These are phyloP conservation scores for Oryzias javanicus DNA, from an alignment of 2,113 vertebrate genomes.

Conservation along the genomic window DNA sequence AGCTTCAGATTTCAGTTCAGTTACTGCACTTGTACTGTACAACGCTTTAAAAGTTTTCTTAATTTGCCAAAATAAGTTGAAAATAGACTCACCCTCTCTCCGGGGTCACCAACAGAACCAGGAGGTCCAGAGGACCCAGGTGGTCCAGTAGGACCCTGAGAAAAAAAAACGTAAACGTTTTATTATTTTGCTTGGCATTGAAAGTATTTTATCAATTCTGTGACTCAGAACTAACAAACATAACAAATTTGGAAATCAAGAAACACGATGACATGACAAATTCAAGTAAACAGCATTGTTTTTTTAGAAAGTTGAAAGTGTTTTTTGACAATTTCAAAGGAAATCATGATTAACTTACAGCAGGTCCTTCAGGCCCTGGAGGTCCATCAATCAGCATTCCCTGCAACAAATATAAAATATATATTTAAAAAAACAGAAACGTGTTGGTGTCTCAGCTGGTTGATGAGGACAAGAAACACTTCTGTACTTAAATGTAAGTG, in stretches of 20 bases:
- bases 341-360: conserved; percentile 73
- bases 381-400: conserved; percentile 91
- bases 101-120: conserved; percentile 86
- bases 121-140: conserved; percentile 82
- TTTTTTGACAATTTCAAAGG: neutral
- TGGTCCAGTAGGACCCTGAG: conserved; percentile 81
- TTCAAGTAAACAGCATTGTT: neutral
- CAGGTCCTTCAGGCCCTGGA: conserved; percentile 86
- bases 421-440: neutral
- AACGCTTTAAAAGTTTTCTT: neutral
- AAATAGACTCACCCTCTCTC: conserved; percentile 82
- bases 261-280: neutral
- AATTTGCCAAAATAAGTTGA: neutral
- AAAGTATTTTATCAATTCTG: neutral
- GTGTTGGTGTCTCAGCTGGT: too few species aligned
- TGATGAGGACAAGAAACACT: too few species aligned
- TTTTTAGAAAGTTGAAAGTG: neutral
- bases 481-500: too few species aligned
- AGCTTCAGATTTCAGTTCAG: neutral
- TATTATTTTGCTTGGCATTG: neutral
- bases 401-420: conserved; percentile 55
- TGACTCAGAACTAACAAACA: too few species aligned
- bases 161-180: neutral
- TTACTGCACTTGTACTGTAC: neutral
- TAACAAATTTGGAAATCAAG: neutral